Evolutionary conservation across 2,888 invertebrate species (phyloP).

Genomic region (Drosophila dives): DNA sequence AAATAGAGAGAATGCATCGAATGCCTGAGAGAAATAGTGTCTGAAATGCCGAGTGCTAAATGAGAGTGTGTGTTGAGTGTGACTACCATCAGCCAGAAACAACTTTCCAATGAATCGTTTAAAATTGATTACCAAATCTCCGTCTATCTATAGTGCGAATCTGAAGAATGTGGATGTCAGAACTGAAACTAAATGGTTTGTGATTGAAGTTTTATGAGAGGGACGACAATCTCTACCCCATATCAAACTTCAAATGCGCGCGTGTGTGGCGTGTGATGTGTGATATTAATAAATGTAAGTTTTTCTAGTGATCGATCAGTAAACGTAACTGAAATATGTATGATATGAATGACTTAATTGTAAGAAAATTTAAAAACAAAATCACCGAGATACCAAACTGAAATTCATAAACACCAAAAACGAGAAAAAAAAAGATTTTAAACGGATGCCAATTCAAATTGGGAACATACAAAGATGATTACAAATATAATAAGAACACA

Average conservation of each 20-base stretch:
- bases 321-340: constrained; percentile 34
- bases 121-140: constrained; percentile 26
- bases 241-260: constrained; percentile 64
- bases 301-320: constrained; percentile 54
- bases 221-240: constrained; percentile 16
- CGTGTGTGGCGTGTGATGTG: constrained; percentile 74
- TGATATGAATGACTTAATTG: constrained; percentile 56
- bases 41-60: constrained; percentile 19
- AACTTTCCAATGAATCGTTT: constrained; percentile 31
- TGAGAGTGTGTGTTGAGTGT: constrained; percentile 12
- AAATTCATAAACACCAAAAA: constrained; percentile 45
- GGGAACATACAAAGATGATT: constrained; percentile 16
- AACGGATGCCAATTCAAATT: constrained; percentile 66
- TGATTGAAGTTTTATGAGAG: constrained; percentile 41
- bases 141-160: constrained; percentile 57
- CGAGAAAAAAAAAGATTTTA: constrained; percentile 68
- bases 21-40: constrained; percentile 36
- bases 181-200: constrained; percentile 46
- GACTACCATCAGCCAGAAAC: constrained; percentile 24
- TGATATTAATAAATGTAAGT: constrained; percentile 75
- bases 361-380: constrained; percentile 55
- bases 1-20: constrained; percentile 33
- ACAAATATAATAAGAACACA: constrained; percentile 21
- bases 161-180: constrained; percentile 49
- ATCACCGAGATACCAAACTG: constrained; percentile 41